phyloP scores from a whole-genome alignment of 2,797 vertebrate species.

The Neosilurus mollespiculum region DNA sequence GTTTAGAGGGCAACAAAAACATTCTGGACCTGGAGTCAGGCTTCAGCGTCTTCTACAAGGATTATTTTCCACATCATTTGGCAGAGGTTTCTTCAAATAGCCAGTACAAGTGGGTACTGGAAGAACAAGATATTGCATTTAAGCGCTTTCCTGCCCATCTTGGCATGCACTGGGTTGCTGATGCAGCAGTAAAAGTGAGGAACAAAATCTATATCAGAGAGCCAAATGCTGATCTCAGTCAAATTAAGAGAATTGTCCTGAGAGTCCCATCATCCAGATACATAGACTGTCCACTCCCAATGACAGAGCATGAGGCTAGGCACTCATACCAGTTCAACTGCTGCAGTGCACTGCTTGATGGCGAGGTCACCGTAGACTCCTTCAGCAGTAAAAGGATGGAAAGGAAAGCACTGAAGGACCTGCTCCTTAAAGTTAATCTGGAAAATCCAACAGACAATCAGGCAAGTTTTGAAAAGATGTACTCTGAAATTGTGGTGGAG shows the following conservation, averaged over 20 bases:
- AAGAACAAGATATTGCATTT: constrained; percentile 86
- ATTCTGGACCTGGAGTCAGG: constrained; percentile 81
- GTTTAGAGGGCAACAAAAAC: constrained; percentile 82
- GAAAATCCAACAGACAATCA: constrained; percentile 80
- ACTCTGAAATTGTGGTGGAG: constrained; percentile 75
- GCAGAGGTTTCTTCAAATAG: constrained; percentile 61
- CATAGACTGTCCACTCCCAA: constrained; percentile 80
- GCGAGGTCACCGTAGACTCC: constrained; percentile 72
- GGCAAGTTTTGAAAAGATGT: constrained; percentile 87
- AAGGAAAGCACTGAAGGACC: constrained; percentile 69
- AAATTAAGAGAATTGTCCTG: constrained; percentile 74
- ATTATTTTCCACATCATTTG: constrained; percentile 78
- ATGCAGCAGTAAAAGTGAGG: constrained; percentile 76
- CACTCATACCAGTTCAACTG: constrained; percentile 93
- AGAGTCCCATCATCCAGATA: constrained; percentile 84
- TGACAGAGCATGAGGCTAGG: constrained; percentile 86
- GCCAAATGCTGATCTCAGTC: constrained; percentile 61
- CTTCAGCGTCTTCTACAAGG: constrained; percentile 86
- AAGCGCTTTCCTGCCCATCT: constrained; percentile 90
- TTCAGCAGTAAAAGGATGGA: constrained; percentile 68
- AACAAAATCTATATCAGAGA: constrained; percentile 64
- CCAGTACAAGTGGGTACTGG: constrained; percentile 82
- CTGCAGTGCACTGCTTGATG: constrained; percentile 82
- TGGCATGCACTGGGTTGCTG: constrained; percentile 90
- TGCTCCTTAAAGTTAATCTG: constrained; percentile 78